phyloP scores from a whole-genome alignment of 2,888 invertebrate species.

The Drosophila yooni region DNA sequence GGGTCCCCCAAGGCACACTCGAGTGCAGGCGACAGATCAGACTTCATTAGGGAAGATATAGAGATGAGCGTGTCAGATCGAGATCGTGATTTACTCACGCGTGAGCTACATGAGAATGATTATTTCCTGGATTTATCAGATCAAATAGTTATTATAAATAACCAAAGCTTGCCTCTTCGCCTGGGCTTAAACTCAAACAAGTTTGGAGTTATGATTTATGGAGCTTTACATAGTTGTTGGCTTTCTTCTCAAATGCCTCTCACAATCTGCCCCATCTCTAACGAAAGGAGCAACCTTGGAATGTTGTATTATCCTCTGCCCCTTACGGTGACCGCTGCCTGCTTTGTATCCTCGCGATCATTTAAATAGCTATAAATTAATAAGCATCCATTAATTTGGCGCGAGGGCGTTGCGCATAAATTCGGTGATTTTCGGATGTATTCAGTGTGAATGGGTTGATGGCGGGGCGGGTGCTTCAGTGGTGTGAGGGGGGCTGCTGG shows the following conservation, averaged over 20 bases:
- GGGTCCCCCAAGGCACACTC: slow-evolving; percentile 27
- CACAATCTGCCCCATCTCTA: slow-evolving; percentile 25
- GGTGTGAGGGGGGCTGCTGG: slow-evolving; percentile 9
- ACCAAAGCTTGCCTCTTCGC: background rate
- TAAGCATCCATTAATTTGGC: slow-evolving; percentile 80
- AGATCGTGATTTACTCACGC: slow-evolving; percentile 20
- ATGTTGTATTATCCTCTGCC: slow-evolving; percentile 48
- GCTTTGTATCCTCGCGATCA: slow-evolving; percentile 63
- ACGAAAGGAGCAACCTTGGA: slow-evolving; percentile 58
- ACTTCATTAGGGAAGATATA: slow-evolving; percentile 65
- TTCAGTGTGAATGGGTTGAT: slow-evolving; percentile 12
- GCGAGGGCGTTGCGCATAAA: slow-evolving; percentile 76
- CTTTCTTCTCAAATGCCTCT: background rate
- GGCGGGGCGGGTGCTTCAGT: background rate
- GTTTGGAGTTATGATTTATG: background rate
- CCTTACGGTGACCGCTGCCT: background rate
- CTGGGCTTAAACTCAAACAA: background rate
- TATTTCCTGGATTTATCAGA: background rate
- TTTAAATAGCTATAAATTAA: slow-evolving; percentile 80
- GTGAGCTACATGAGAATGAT: background rate
- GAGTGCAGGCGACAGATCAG: slow-evolving; percentile 58
- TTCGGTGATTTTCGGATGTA: slow-evolving; percentile 63
- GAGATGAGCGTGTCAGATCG: slow-evolving; percentile 28
- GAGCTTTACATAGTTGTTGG: background rate
- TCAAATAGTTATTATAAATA: background rate